phyloP scores from a whole-genome alignment of 2,113 vertebrate genomes.

The Pan troglodytes region NHGRI_mPanTro3-v2.1_pri NC_086015.1:126611001-126611500 shows the following conservation, averaged over 20 bases:
- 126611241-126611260: neutral
- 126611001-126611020: neutral
- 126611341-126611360: neutral
- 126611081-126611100: too few species aligned
- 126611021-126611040: neutral
- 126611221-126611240: neutral
- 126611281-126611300: neutral
- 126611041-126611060: neutral
- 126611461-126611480: neutral
- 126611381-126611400: neutral
- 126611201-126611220: neutral
- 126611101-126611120: neutral
- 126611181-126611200: neutral
- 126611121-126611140: neutral
- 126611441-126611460: neutral
- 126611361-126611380: neutral
- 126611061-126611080: neutral
- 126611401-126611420: neutral
- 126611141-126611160: neutral
- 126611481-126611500: neutral
- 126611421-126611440: neutral
- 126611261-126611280: neutral
- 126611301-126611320: neutral
- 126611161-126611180: neutral
- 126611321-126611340: neutral